Evolutionary conservation across 2,888 invertebrate genomes (phyloP), one percentile per base, ranked within the genome.

Genomic region (Petrolisthes manimaculis): DNA sequence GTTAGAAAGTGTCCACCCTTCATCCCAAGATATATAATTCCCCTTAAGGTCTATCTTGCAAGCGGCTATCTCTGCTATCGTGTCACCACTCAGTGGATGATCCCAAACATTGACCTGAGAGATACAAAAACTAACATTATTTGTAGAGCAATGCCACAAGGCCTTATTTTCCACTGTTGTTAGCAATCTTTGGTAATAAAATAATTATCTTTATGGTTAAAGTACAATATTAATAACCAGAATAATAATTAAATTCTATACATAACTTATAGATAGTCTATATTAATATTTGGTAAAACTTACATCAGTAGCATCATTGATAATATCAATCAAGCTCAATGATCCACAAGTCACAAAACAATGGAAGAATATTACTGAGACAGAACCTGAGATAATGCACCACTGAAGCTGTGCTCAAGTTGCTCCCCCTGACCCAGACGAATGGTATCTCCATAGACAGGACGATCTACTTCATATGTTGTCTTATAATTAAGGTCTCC

Each of bases 41-140:
- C 90, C 90, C 53, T 89, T 83, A 51, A 61, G 74, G 37, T 90
- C 89, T 14, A 55, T 77, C 51, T 80, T 24, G 83, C 90, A 90
- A 1, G 61, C 24, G 5, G 90, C 88, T 51, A 90, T 80, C 71
- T 83, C 77, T 6, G 24, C 14, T 18, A 90, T 86, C 6, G 75
- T 56, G 21, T 81, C 77, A 5, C 56, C 67, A 14, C 37, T 56
- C 21, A 90, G 71, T 24, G 83, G 67, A n/a, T 61, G 56, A 61
- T 90, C 86, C 90, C 90, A 90, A n/a, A 90, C 78, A 77, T 90
- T 90, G 3, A 90, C 89, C 90, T 90, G 84, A 12, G 21, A 4
- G 69, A 3, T 9, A 61, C 9, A 2, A 61, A 61, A 61, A 3
- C 18, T 3, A 61, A 37, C 37, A 37, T 37, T 37, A 37, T 37